Evolutionary conservation across 2,113 vertebrate genomes (phyloP), one percentile per base, ranked within the genome.

Genomic region (Casuarius casuarius): DNA sequence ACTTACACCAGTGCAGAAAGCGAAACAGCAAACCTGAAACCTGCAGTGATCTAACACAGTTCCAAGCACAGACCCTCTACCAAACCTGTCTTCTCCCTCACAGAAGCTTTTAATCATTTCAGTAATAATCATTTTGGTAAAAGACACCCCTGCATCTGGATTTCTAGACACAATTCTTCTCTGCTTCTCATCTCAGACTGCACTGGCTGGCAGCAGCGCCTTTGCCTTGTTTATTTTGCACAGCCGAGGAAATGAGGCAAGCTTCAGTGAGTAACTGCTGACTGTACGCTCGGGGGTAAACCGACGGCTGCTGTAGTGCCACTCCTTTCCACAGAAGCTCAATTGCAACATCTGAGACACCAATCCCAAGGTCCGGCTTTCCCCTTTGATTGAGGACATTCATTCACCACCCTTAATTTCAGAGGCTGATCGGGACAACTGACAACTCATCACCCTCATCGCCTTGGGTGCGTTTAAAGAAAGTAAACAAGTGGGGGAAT

Each of bases 281-380:
- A 15, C 31, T 1, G 9, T 6, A 19, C 10, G 3, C 49, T 31
- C 1, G 0, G 72, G 58, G 17, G 21, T 13, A 22, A 63, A 21
- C 7, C 7, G 28, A 38, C 52, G 49, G 7, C 49, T 11, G 48
- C 18, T 28, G 40, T 48, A 28, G 74, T 14, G 66, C 72, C n/a
- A 33, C 52, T 49, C 62, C 78, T 38, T 70, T 28, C 72, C n/a
- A 29, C 1, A 22, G 33, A 28, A 40, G 63, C 44, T 84, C 56
- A n/a, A 8, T 20, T 44, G 49, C 20, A 33, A 46, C 40, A 68
- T 59, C 79, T 61, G n/a, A 82, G 51, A 52, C 33, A 68, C 65
- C 3, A 1, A 31, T 23, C 58, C 84, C 17, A 40, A 76, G 67
- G 48, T 68, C 59, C 33, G 29, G n/a, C 20, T n/a, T 86, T 84